Evolutionary conservation across 2,888 invertebrate species (phyloP), one percentile per base, ranked within the genome.

Genomic region (Willowsia nigromaculata): DNA sequence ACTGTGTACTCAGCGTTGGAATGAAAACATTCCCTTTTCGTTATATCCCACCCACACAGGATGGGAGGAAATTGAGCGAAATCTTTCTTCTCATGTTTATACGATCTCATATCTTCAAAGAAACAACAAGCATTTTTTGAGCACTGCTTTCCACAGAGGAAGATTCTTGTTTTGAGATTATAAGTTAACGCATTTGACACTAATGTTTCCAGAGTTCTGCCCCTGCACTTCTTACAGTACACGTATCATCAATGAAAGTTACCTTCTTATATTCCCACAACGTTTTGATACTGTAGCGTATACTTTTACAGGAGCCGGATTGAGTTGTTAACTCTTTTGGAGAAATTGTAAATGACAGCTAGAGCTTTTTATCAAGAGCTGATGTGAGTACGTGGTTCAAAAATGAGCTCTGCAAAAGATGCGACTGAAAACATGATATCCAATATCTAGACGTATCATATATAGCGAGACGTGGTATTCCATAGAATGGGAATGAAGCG

Each of bases 261-360:
- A 27, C 13, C 27, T 18, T n/a, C n/a, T 30, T 50, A 18, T 27
- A 59, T 27, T 62, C 62, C 81, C 25, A 37, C 43, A 15, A 25
- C 27, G 43, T 18, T 56, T 56, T 22, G 6, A 22, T 27, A 50
- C 50, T n/a, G 30, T 13, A 50, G 15, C 47, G 7, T n/a, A n/a
- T n/a, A n/a, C n/a, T n/a, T n/a, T 11, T 47, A 27, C 25, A 40
- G 76, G 15, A 47, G 25, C 22, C 43, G 47, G 27, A 81, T 82
- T 81, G 88, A 88, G 88, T 83, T 62, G 74, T 88, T 88, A 88
- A 88, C 88, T 74, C 86, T 83, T 83, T 83, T 65, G 76, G 76
- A 88, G 83, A 88, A 78, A 88, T 83, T 88, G 83, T 53, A 59
- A 82, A 83, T 88, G 88, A 88, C 88, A 88, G 81, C 74, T 71